Base-by-base conservation (phyloP, 35 echinoderm and acorn worm genomes). In the Anneissia japonica region DNA sequence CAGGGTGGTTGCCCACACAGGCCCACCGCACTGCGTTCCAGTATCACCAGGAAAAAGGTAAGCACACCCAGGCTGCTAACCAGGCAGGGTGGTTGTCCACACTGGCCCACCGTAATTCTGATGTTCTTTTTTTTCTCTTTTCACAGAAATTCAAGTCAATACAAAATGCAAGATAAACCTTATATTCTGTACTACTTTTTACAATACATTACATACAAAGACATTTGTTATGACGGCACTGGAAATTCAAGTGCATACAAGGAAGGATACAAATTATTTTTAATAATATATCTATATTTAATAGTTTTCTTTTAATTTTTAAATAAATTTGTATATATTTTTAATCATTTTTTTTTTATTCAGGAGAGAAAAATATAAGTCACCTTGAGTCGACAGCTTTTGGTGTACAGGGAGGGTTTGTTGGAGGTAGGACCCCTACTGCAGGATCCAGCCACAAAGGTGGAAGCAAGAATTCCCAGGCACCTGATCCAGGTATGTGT, bases 61-160 rank as follows among this genome's bases (percentile, higher is more conserved):
- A 87, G 28, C 73, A 84, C 45, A 84, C 86, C 0, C 36, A 86
- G 31, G 92, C 92, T 13, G 81, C 46, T 3, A 91, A 87, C 28
- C 73, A 84, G 35, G 96, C 96, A 1, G 96, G 96, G 1, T 99
- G 96, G 96, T 77, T 99, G 0, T 92, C 96, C 0, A 99, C 96
- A 9, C 77, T 91, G 16, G 76, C 96, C 36, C 88, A 99, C 38
- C 76, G 96, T n/a, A n/a, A n/a, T n/a, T n/a, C n/a, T n/a, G n/a
- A n/a, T n/a, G n/a, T n/a, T n/a, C n/a, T n/a, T n/a, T n/a, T n/a
- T n/a, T n/a, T n/a, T n/a, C n/a, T n/a, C n/a, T n/a, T n/a, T n/a
- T n/a, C n/a, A n/a, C n/a, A n/a, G n/a, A n/a, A n/a, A n/a, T n/a
- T n/a, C n/a, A n/a, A n/a, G n/a, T n/a, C n/a, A n/a, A n/a, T n/a